Evolutionary conservation across 2,797 vertebrate species (phyloP).

Genomic region (Sandelia bainsii): DNA sequence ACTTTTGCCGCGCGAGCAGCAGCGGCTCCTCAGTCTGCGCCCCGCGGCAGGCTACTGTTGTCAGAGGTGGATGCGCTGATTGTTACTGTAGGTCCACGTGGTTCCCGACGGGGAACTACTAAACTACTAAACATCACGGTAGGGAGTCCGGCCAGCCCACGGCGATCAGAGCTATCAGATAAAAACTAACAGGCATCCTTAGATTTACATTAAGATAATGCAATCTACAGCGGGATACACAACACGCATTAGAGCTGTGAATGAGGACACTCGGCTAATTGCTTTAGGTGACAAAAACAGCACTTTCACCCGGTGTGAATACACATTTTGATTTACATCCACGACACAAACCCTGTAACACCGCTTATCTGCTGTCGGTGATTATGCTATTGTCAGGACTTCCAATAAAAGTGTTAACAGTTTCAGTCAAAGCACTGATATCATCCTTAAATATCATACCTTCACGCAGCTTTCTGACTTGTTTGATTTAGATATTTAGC

Average conservation of each 20-base stretch:
- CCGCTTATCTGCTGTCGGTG: background rate
- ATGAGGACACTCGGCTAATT: constrained; percentile 60
- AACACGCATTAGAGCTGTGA: constrained; percentile 20
- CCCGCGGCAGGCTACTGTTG: background rate
- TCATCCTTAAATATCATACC: rapidly evolving
- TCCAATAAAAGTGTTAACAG: background rate
- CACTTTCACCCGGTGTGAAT: constrained; percentile 67
- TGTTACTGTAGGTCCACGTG: constrained; percentile 56
- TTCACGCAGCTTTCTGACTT: background rate
- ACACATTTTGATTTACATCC: constrained; percentile 57
- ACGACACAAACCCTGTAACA: background rate
- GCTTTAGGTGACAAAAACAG: constrained; percentile 59
- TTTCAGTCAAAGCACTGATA: background rate
- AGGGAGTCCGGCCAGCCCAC: constrained; percentile 29
- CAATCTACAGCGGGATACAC: constrained; percentile 43
- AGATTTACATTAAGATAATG: constrained; percentile 61
- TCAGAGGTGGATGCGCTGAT: background rate
- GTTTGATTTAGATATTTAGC: background rate
- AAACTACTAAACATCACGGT: constrained; percentile 34
- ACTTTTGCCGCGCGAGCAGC: background rate
- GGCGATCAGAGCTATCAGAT: constrained; percentile 52
- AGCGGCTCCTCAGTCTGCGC: background rate
- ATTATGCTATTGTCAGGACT: background rate
- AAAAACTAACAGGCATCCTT: constrained; percentile 31
- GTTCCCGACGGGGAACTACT: background rate